A percentile compares a stretch with the other conserved stretches of the same genome.
Evolutionary conservation across 2,888 invertebrate species (phyloP).

Genomic region (Pomacea canaliculata): DNA sequence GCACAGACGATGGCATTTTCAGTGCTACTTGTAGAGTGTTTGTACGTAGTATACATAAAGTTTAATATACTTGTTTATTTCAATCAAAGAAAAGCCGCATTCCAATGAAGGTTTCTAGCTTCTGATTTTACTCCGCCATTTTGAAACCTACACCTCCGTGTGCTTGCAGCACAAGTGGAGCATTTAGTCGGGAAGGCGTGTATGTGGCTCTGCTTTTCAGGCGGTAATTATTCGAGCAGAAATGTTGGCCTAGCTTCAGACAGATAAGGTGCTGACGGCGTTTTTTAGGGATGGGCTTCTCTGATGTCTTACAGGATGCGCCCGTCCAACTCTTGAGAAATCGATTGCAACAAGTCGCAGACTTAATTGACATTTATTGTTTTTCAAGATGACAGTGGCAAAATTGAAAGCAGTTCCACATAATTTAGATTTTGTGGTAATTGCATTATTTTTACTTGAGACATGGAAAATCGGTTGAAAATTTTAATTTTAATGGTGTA

Average conservation of each 20-base stretch:
- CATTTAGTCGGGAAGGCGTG: conserved; percentile 18
- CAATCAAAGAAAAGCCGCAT: not conserved
- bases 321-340: too few relatives aligned
- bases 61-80: not conserved
- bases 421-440: too few relatives aligned
- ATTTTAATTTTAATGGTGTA: too few relatives aligned
- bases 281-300: too few relatives aligned
- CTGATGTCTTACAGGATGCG: too few relatives aligned
- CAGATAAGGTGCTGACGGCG: not conserved
- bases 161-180: conserved; percentile 9
- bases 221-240: conserved; percentile 23
- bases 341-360: too few relatives aligned
- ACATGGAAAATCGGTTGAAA: too few relatives aligned
- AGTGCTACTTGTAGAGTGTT: not conserved
- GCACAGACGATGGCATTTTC: not conserved
- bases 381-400: too few relatives aligned
- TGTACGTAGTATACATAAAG: not conserved
- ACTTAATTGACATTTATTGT: too few relatives aligned
- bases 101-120: conserved; percentile 6
- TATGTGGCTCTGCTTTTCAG: conserved; percentile 20
- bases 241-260: conserved; percentile 8
- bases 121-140: conserved; percentile 19
- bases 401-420: too few relatives aligned
- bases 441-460: too few relatives aligned
- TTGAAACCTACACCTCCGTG: conserved; percentile 25